Evolutionary conservation across 2,888 invertebrate species (phyloP).

Genomic region (Drosophila infuscata): DNA sequence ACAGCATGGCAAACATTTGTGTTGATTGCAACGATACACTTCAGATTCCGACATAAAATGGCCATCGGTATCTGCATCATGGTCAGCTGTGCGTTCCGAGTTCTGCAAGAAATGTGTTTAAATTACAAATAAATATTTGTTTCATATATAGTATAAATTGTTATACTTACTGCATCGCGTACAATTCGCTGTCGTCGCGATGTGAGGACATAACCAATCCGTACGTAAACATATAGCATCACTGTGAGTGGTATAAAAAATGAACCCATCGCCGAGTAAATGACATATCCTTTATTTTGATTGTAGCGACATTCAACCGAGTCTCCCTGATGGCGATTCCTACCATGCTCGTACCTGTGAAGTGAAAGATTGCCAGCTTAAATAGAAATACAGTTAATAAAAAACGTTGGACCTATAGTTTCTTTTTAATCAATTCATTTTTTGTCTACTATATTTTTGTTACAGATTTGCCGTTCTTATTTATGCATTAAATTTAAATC

Average conservation of each 20-base stretch:
- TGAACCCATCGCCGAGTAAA: slow-evolving; percentile 97
- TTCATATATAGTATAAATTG: background rate
- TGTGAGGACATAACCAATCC: slow-evolving; percentile 94
- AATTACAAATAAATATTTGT: background rate
- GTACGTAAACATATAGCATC: slow-evolving; percentile 97
- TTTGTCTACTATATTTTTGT: background rate
- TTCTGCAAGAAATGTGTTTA: slow-evolving; percentile 64
- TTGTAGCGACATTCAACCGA: slow-evolving; percentile 93
- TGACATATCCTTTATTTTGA: slow-evolving; percentile 96
- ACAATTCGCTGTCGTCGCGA: slow-evolving; percentile 91
- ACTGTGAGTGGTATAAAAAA: slow-evolving; percentile 98
- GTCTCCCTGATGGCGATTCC: slow-evolving; percentile 86
- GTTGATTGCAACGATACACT: slow-evolving; percentile 78
- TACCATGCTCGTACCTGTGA: slow-evolving; percentile 89
- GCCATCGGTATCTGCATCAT: slow-evolving; percentile 79
- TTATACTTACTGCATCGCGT: slow-evolving; percentile 86
- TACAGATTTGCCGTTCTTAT: background rate
- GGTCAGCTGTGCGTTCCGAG: slow-evolving; percentile 82
- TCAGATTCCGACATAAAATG: slow-evolving; percentile 83
- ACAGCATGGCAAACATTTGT: slow-evolving; percentile 67
- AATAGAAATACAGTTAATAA: background rate
- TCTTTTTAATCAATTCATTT: background rate
- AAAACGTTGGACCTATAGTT: background rate
- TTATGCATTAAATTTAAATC: too few relatives aligned
- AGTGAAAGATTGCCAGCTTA: background rate